phyloP scores from a whole-genome alignment of 92 coral and sea anemone genomes.

The Micromussa lordhowensis region DNA sequence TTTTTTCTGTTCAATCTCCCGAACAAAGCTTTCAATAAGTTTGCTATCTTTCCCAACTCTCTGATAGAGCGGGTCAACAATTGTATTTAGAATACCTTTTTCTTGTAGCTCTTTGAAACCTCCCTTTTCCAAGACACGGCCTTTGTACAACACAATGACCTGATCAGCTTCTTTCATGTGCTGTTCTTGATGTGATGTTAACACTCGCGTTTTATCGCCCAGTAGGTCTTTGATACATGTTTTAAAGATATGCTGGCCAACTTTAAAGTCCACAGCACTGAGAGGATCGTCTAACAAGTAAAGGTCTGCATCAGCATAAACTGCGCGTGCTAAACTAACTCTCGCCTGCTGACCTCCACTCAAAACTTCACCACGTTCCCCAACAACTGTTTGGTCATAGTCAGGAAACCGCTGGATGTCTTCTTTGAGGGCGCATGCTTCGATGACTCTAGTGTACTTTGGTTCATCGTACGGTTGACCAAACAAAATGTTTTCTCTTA shows the following conservation, averaged over 20 bases:
- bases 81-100: no score
- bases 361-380: not conserved
- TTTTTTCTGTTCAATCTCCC: no score
- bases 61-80: no score
- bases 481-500: slow-evolving; percentile 29
- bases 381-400: slow-evolving; percentile 8
- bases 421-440: slow-evolving; percentile 14
- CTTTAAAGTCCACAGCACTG: slow-evolving; percentile 15
- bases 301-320: slow-evolving; percentile 19
- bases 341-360: slow-evolving; percentile 23
- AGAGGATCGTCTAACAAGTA: slow-evolving; percentile 14
- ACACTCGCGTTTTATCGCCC: no score
- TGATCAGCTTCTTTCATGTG: no score
- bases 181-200: no score
- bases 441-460: not conserved
- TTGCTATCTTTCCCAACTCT: no score
- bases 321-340: slow-evolving; percentile 21
- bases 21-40: no score
- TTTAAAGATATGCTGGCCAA: slow-evolving; percentile 3
- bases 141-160: no score
- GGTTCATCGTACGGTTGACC: slow-evolving; percentile 2
- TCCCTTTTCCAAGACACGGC: no score
- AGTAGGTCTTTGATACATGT: not conserved
- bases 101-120: no score
- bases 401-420: slow-evolving; percentile 11